Conservation (phyloP, 2,797 vertebrate genomes). For the Corythornis leucogaster region DNA sequence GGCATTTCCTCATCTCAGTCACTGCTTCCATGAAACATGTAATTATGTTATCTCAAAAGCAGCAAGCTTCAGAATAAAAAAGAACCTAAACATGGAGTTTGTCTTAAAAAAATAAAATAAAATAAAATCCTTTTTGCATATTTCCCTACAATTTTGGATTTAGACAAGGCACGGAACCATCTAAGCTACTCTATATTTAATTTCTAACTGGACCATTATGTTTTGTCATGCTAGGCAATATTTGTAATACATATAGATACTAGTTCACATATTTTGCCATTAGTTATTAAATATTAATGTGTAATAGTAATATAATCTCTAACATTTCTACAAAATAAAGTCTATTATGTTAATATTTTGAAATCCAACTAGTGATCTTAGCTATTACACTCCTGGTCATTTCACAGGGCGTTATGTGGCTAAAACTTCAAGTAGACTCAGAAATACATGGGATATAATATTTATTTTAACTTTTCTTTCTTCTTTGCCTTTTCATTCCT, state of each 20-base stretch:
- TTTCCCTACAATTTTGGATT: neutral
- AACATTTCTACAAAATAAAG: neutral
- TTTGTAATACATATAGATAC: neutral
- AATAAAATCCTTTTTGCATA: neutral
- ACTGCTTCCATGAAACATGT: neutral
- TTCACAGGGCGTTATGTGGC: neutral
- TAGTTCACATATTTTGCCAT: neutral
- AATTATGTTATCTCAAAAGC: neutral
- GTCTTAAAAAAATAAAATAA: neutral
- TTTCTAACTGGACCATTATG: neutral
- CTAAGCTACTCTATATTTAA: neutral
- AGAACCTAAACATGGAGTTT: neutral
- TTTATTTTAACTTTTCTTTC: neutral
- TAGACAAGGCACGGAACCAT: neutral
- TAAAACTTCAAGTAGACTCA: neutral
- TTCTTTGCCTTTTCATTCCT: neutral
- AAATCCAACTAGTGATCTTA: neutral
- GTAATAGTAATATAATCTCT: neutral
- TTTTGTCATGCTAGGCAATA: neutral
- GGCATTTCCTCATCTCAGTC: neutral
- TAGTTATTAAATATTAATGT: neutral
- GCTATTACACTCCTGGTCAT: neutral
- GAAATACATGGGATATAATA: neutral
- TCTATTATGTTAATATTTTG: neutral
- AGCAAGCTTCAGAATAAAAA: neutral